Conservation (phyloP, 2,797 vertebrate genomes). For the Cirrhinus molitorella region DNA sequence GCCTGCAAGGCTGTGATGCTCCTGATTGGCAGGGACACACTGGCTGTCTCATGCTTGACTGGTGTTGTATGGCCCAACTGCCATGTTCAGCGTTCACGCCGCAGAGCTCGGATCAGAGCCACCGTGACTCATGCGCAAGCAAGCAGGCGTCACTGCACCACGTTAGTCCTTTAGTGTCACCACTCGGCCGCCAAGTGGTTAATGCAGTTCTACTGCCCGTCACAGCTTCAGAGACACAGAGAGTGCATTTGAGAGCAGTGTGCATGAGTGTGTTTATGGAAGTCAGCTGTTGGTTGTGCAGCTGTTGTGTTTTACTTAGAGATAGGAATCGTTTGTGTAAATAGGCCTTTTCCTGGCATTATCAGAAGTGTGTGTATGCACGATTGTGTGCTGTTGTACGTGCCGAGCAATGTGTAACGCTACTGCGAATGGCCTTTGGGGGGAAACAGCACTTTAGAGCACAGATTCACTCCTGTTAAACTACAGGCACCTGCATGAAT, state of each 20-base stretch:
- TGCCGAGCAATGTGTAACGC: constrained; percentile 9
- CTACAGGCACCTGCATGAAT: background rate
- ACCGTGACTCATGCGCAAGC: constrained; percentile 14
- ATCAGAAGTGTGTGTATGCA: background rate
- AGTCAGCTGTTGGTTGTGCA: constrained; percentile 20
- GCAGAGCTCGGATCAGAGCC: constrained; percentile 3
- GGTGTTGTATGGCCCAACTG: background rate
- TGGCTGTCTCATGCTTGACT: constrained; percentile 12
- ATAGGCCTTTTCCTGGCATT: constrained; percentile 28
- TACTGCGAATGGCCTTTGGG: background rate
- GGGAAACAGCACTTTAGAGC: background rate
- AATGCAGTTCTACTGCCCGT: constrained; percentile 1
- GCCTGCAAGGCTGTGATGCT: constrained; percentile 5
- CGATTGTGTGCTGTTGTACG: background rate
- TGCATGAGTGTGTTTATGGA: background rate
- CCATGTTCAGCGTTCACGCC: background rate
- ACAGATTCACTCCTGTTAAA: background rate
- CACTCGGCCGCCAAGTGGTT: background rate
- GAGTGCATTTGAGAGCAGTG: constrained; percentile 2
- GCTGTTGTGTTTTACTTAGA: constrained; percentile 26
- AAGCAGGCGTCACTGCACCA: constrained; percentile 2
- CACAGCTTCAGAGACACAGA: background rate
- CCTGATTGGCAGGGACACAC: background rate
- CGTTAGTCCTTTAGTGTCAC: constrained; percentile 11
- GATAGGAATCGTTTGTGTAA: constrained; percentile 16